Evolutionary conservation across 1,140 invertebrate species (phyloP).

Genomic region (Acromyrmex heyeri): DNA sequence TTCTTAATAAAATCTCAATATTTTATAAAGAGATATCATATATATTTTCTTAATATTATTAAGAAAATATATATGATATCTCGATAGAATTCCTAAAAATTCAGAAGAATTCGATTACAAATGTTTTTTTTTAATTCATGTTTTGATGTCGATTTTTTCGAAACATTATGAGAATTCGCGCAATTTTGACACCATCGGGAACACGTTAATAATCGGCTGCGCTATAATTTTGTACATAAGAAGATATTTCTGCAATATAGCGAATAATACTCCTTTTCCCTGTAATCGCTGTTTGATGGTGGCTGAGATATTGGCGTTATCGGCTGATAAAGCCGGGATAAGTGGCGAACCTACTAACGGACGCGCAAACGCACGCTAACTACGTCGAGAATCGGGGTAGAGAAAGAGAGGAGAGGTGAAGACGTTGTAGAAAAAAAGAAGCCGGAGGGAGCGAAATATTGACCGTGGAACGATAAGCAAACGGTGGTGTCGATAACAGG

Average conservation of each 20-base stretch:
- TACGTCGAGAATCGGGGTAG: slow-evolving; percentile 38
- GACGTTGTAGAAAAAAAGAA: slow-evolving; percentile 15
- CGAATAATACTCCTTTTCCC: slow-evolving; percentile 21
- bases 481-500: slow-evolving; percentile 69
- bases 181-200: neutral
- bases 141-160: neutral
- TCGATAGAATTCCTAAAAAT: neutral
- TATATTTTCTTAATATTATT: neutral
- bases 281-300: slow-evolving; percentile 29
- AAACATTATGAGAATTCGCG: neutral
- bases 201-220: neutral
- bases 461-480: slow-evolving; percentile 74
- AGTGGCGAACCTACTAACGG: slow-evolving; percentile 37
- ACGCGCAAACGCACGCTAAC: slow-evolving; percentile 61
- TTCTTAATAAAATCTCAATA: neutral
- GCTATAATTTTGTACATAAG: slow-evolving; percentile 47
- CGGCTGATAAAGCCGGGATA: slow-evolving; percentile 72
- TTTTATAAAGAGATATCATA: neutral
- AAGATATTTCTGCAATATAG: slow-evolving; percentile 10
- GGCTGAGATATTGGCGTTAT: slow-evolving; percentile 68
- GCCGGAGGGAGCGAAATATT: slow-evolving; percentile 69
- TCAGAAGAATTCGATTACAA: neutral
- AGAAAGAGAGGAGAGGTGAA: slow-evolving; percentile 24
- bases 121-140: neutral
- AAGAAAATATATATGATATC: too few species aligned